Base-by-base conservation (phyloP, 2,888 invertebrate genomes). In the Cantharis lateralis region DNA sequence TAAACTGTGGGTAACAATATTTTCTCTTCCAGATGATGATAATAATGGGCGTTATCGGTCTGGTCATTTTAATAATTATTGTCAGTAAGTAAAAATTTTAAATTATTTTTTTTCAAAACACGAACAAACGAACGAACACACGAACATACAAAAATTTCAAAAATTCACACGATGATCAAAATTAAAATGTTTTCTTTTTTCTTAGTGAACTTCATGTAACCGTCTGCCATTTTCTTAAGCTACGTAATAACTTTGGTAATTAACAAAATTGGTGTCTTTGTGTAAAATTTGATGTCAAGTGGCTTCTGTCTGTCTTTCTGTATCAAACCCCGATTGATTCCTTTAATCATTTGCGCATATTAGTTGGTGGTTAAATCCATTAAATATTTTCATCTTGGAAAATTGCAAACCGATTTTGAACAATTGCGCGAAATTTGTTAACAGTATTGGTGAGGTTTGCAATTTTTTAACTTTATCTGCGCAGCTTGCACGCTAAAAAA, bases 31-130 rank as follows among this genome's bases (percentile, higher is more conserved):
- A 84, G 92, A 96, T 96, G 96, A 96, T 96, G 96, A 93, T 96
- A 87, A 95, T 96, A 82, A 94, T 96, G 91, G 95, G 96, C 84
- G 94, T 94, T 83, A 95, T 96, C 87, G 95, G 94, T 82, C 92
- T 93, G 82, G 91, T 96, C 82, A 89, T 96, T 87, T 90, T 96
- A 89, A 94, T 95, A 88, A 94, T 96, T 85, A 93, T 94, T 87
- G 93, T 96, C 88, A 93, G 96, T 94, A 90, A 93, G 93, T 91
- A 79, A 62, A 61, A 63, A 26, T 26, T 72, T 68, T 64, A 64
- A 26, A 71, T 13, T 62, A 62, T 28, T 13, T 18, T 63, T 28
- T 62, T 20, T 7, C 10, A 71, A 18, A 61, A 15, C 15, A 26
- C 15, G 13, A 62, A 71, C 70, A 64, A 71, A 62, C 72, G 24